Evolutionary conservation across 2,888 invertebrate species (phyloP), one percentile per base, ranked within the genome.

Genomic region (Cheilosia variabilis): DNA sequence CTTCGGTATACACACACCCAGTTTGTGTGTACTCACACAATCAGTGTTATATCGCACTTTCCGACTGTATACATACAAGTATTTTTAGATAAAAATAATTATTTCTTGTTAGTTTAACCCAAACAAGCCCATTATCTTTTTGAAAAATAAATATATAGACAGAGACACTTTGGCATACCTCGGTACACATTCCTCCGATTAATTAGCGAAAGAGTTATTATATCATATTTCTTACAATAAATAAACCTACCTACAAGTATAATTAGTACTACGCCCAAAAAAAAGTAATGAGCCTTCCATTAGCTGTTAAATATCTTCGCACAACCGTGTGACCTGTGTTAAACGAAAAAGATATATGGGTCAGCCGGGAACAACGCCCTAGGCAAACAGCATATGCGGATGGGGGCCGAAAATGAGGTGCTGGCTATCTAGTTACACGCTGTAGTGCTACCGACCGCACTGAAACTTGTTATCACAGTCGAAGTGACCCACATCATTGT

Each of bases 241-340:
- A 45, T n/a, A 17, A n/a, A n/a, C 7, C 7, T 7, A 17, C 45
- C 45, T 45, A 5, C 15, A 17, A 45, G 5, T 6, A 17, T n/a
- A n/a, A 9, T 47, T 17, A 37, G 37, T 37, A 13, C 37, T 37
- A 10, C 37, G 13, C 37, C 37, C 37, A 37, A 37, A 10, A 4
- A 4, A 0, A 4, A 37, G 4, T 13, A 37, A 37, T 13, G 37
- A 37, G 55, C 63, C 45, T 73, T 73, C 55, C 55, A 73, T 63
- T 73, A 53, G 45, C 53, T 60, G 24, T 55, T 43, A 13, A 63
- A 62, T 43, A 53, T 62, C 43, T 62, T 73, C 72, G 22, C 43
- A 43, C 72, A 73, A n/a, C 62, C 17, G 22, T 10, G 31, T 63
- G 63, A 73, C 73, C 73, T 63, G 55, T 47, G 37, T 65, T 65